phyloP scores from a whole-genome alignment of 2,113 vertebrate genomes.

The Lethenteron reissneri region DNA sequence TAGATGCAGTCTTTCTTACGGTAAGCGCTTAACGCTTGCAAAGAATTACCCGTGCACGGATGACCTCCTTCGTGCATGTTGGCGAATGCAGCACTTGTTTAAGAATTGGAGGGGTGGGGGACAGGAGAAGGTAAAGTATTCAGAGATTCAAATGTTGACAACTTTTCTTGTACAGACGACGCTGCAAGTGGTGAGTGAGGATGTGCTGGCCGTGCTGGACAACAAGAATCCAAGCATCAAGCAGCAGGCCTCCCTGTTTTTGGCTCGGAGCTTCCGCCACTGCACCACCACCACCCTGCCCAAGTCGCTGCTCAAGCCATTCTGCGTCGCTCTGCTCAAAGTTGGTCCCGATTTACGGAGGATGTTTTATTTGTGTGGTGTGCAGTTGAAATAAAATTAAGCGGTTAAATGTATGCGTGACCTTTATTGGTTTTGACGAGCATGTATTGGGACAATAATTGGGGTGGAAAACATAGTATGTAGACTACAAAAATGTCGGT shows the following conservation, averaged over 20 bases:
- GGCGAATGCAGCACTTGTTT: too few species aligned
- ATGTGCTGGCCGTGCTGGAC: conserved; percentile 81
- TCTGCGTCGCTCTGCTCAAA: conserved; percentile 83
- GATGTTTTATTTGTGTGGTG: too few species aligned
- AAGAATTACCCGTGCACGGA: too few species aligned
- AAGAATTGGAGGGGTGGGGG: too few species aligned
- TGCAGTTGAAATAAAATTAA: too few species aligned
- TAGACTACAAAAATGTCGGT: too few species aligned
- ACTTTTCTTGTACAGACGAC: conserved; percentile 36
- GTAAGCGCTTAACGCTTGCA: conserved; percentile 27
- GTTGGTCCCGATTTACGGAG: conserved; percentile 20
- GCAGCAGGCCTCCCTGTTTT: conserved; percentile 81
- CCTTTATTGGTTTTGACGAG: too few species aligned
- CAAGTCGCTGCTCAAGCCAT: conserved; percentile 64
- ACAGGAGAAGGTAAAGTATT: too few species aligned
- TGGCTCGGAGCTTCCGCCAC: conserved; percentile 75
- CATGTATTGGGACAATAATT: too few species aligned
- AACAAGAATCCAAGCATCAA: conserved; percentile 98
- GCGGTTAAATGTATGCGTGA: too few species aligned
- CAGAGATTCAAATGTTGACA: not conserved
- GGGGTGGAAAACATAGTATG: too few species aligned
- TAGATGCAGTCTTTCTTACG: conserved; percentile 82
- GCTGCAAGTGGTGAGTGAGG: conserved; percentile 72
- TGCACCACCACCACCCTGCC: conserved; percentile 62
- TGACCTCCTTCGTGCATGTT: too few species aligned